A percentile compares a stretch with the other conserved stretches of the same genome.
phyloP scores from a whole-genome alignment of 2,888 invertebrate genomes.

The Pteria penguin region DNA sequence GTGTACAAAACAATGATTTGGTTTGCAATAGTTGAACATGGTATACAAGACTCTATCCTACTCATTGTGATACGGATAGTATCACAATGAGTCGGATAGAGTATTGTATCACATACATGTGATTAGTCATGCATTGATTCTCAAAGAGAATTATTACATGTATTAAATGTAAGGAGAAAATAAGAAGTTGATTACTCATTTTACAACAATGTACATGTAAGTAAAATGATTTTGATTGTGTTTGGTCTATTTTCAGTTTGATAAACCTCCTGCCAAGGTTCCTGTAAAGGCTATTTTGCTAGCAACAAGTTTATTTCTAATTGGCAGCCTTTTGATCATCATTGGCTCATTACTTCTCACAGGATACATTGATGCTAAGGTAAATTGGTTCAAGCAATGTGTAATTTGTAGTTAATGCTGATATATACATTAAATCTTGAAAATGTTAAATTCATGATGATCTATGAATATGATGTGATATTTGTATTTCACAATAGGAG shows the following conservation, averaged over 20 bases:
- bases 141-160: background rate
- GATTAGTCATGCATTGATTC: background rate
- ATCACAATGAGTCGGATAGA: no score
- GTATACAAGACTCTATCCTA: no score
- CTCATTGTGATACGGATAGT: no score
- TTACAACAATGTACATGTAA: background rate
- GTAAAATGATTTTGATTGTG: background rate
- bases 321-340: constrained; percentile 88
- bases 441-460: no score
- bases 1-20: no score
- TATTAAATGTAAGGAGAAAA: background rate
- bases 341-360: constrained; percentile 89
- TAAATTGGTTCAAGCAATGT: no score
- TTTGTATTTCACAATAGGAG: no score
- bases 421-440: no score
- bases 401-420: no score
- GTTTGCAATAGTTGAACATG: no score
- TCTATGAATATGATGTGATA: no score
- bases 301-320: constrained; percentile 88
- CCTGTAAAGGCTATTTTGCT: constrained; percentile 92
- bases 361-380: constrained; percentile 86
- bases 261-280: constrained; percentile 84
- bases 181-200: background rate
- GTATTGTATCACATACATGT: background rate
- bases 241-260: constrained; percentile 76